Evolutionary conservation across 2,113 vertebrate genomes (phyloP).

Genomic region (Thunnus thynnus): DNA sequence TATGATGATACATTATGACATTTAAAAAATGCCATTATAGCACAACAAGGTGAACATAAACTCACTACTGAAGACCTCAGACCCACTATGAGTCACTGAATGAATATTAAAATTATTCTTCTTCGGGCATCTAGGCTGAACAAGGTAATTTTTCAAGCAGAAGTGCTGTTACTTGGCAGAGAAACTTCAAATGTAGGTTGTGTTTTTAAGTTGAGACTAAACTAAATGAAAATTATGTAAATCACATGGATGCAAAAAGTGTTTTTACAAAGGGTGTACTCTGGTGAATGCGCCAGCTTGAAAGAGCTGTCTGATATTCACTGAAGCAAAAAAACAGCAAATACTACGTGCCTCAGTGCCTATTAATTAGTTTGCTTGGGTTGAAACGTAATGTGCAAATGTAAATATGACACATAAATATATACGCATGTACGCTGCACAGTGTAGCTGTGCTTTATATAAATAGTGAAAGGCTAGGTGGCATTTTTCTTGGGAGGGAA

Average conservation of each 20-base stretch:
- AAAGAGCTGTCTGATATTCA: conserved; percentile 69
- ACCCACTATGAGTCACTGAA: conserved; percentile 11
- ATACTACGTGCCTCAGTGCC: conserved; percentile 53
- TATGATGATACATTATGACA: conserved; percentile 41
- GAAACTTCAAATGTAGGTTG: conserved; percentile 24
- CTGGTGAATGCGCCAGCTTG: conserved; percentile 40
- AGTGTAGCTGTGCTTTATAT: neutral
- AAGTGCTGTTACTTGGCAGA: neutral
- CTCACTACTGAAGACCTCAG: neutral
- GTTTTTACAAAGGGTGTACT: conserved; percentile 58
- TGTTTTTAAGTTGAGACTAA: conserved; percentile 42
- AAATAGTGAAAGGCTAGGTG: conserved; percentile 33
- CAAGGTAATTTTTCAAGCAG: neutral
- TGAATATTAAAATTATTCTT: conserved; percentile 31
- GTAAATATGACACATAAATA: conserved; percentile 53
- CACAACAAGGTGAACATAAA: conserved; percentile 51
- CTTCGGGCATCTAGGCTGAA: conserved; percentile 11
- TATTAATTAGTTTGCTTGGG: conserved; percentile 66
- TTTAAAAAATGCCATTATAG: conserved; percentile 32
- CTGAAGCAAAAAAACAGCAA: conserved; percentile 63
- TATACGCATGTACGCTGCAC: neutral
- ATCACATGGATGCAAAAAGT: conserved; percentile 43
- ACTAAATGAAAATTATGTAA: conserved; percentile 70
- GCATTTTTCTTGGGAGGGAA: conserved; percentile 49
- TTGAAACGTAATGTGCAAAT: conserved; percentile 50